Evolutionary conservation across 92 coral and sea anemone species (phyloP), one percentile per base, ranked within the genome.

Genomic region (Porites rus): DNA sequence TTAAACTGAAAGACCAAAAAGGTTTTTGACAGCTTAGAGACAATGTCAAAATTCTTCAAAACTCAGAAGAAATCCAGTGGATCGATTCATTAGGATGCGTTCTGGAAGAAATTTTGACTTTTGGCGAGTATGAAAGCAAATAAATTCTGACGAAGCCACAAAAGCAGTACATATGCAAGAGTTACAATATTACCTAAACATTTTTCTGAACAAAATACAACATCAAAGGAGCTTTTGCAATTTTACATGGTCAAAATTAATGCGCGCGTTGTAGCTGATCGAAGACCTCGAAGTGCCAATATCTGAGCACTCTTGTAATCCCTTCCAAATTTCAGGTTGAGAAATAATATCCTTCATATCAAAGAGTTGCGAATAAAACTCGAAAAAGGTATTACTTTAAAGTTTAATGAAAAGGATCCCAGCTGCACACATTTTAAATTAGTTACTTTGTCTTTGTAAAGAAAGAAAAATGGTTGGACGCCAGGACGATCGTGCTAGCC

Each of bases 321-420:
- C 51, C 14, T 46, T 82, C 78, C 79, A 82, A 51, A 20, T 19
- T 82, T 22, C n/a, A 46, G 76, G 25, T 72, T 50, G 72, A 69
- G 62, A 31, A 82, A 82, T 38, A 82, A 82, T 82, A 82, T 19
- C 9, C 77, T 68, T 72, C 25, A 38, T 79, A 38, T 61, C 70
- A 64, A 38, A 76, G 16, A 64, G 54, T 67, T 24, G 31, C 60
- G 93, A 87, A 82, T 82, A 71, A 77, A 76, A 31, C 43, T 72
- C 91, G 76, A 69, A 82, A 89, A 91, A 76, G 79, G 78, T 70
- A 66, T 66, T 76, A 70, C 87, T 83, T 86, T 62, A 87, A 91
- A 91, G 71, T 91, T 91, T 91, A 91, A 91, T 91, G 85, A 65
- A 75, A 75, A 51, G 46, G 20, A 54, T 88, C 93, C 91, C 93